A percentile compares a stretch with the other conserved stretches of the same genome.
Evolutionary conservation across 1,140 invertebrate genomes (phyloP).

Genomic region (Bilobella aurantiaca): DNA sequence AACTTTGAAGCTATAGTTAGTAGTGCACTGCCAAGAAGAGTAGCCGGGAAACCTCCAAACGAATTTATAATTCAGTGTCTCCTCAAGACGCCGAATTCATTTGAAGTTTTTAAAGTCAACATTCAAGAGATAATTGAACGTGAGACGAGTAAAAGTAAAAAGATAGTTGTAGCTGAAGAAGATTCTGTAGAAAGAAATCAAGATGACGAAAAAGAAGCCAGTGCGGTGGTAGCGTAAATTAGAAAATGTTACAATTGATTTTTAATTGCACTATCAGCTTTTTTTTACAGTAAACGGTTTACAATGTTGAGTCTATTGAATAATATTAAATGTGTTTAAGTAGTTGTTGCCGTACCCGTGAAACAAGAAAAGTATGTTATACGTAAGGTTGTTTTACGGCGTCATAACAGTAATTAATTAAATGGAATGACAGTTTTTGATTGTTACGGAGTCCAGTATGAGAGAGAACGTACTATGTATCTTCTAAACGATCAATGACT

Average conservation of each 20-base stretch:
- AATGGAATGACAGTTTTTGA: background rate
- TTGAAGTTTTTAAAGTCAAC: constrained; percentile 55
- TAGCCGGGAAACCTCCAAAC: constrained; percentile 48
- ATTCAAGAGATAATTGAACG: constrained; percentile 43
- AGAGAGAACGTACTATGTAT: background rate
- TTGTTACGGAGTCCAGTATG: too few relatives aligned
- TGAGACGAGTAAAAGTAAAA: background rate
- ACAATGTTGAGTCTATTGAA: too few relatives aligned
- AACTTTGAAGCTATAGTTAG: constrained; percentile 55
- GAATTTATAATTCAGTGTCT: constrained; percentile 53
- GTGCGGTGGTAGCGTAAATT: background rate
- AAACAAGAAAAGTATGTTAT: too few relatives aligned
- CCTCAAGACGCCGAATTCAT: constrained; percentile 47
- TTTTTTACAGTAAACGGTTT: too few relatives aligned
- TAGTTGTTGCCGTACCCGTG: too few relatives aligned
- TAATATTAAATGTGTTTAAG: too few relatives aligned
- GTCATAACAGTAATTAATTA: too few relatives aligned
- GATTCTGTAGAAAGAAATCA: background rate
- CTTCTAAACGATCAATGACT: constrained; percentile 18
- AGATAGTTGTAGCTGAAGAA: background rate
- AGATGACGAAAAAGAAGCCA: background rate
- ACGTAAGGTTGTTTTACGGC: too few relatives aligned
- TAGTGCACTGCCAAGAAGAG: constrained; percentile 50
- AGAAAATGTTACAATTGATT: background rate
- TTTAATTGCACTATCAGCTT: background rate